Base-by-base conservation (phyloP, 2,888 invertebrate genomes). In the Oscheius myriophilus region DNA sequence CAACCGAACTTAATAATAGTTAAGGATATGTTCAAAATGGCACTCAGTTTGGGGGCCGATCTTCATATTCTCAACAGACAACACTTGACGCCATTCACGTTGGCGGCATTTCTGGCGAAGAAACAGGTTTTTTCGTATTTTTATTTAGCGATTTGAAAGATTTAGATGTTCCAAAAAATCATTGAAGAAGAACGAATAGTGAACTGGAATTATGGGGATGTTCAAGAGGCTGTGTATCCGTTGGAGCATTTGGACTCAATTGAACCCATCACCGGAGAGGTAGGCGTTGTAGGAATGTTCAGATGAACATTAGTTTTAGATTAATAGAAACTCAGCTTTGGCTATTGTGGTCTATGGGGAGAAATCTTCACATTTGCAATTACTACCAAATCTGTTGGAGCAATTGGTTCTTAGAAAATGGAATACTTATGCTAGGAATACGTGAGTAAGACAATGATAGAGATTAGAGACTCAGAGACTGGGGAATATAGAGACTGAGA, bases 161-260 rank as follows among this genome's bases (percentile, higher is more conserved):
- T 55, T 39, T 54, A 82, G 87, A 92, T 98, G 90, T 97, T 97
- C 88, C 95, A 96, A 86, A 95, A 96, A 85, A 96, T 97, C 75
- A 89, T 97, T 85, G 95, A 96, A 88, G 92, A 96, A 72, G 95
- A 96, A 87, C 89, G 96, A 43, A 95, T 96, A 89, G 94, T 96
- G 77, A 95, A 95, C 87, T 97, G 97, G 97, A 95, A 95, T 87
- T 92, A 95, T 77, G 94, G 94, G 86, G 88, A 87, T 74, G 93
- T 97, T 4, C 95, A 95, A 0, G 97, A 96, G 87, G 96, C 96
- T 0, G 96, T 96, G 0, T 97, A 97, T 88, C 96, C 97, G 0
- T 88, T 97, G 55, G 80, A 82, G 54, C 81, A 94, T 88, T 92
- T 96, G 39, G 97, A 98, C 86, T 96, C 96, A 0, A 96, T 97